Conservation (phyloP, 1,140 invertebrate species). For the Nautilus pompilius region DNA sequence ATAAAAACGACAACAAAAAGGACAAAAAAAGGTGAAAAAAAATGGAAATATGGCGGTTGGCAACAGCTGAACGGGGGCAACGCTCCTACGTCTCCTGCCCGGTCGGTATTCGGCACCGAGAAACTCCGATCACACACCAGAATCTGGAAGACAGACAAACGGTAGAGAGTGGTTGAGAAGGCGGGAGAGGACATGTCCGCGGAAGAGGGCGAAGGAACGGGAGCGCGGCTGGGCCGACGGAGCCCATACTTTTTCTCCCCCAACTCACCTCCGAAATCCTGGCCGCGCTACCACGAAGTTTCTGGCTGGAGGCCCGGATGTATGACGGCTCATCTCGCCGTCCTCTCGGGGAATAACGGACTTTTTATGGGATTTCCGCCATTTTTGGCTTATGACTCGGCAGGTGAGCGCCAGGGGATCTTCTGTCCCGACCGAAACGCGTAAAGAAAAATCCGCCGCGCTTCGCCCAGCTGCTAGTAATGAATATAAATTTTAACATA, state of each 20-base stretch:
- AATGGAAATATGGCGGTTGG: constrained; percentile 17
- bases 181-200: neutral
- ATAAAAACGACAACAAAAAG: constrained; percentile 34
- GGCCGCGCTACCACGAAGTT: neutral
- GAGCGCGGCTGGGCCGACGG: neutral
- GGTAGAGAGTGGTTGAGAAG: too few relatives aligned
- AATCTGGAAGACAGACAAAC: constrained; percentile 18
- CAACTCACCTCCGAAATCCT: neutral
- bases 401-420: too few relatives aligned
- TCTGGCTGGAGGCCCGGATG: neutral
- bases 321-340: too few relatives aligned
- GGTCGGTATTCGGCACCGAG: too few relatives aligned
- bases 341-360: too few relatives aligned
- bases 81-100: neutral
- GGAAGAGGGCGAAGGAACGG: neutral
- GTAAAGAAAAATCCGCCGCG: too few relatives aligned
- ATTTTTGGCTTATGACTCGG: too few relatives aligned
- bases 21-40: neutral
- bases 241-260: neutral
- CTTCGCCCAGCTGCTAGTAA: too few relatives aligned
- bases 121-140: constrained; percentile 4
- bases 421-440: too few relatives aligned
- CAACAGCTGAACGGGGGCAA: constrained; percentile 1
- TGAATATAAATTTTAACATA: too few relatives aligned
- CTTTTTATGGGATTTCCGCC: too few relatives aligned